Evolutionary conservation across 2,888 invertebrate species (phyloP), one percentile per base, ranked within the genome.

Genomic region (Allophyes oxyacanthae): DNA sequence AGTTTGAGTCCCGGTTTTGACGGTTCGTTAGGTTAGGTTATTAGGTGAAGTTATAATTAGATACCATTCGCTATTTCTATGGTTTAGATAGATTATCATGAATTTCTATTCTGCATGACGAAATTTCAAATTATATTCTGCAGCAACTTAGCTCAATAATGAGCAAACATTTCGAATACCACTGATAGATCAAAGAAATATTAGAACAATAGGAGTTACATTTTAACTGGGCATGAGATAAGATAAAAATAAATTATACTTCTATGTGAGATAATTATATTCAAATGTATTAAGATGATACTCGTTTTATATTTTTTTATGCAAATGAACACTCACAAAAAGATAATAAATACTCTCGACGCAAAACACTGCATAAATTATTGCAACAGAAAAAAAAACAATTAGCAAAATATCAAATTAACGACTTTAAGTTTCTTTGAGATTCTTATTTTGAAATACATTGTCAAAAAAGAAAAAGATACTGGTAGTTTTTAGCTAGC

Each of bases 301-400:
- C 41, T 37, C 14, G 11, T 34, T 25, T 44, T 46, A 63, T 42
- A 30, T 49, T 36, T 13, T 33, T 25, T 25, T 34, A 64, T 58
- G 59, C 45, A 58, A 64, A 63, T 58, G 1, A 10, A 8, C n/a
- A 25, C 28, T 7, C 11, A 33, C 32, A 42, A 57, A 64, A 36
- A 50, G 1, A 9, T 45, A 44, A 60, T 44, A 26, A 48, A 53
- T 42, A 11, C 10, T 66, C 30, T 55, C 15, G 8, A 34, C 26
- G 0, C 28, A 45, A 49, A 66, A 34, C n/a, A 33, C 28, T 28
- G 2, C 11, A 13, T 20, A 20, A 43, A 28, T 46, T 8, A 3
- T 42, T 46, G 14, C 34, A 0, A 38, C n/a, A 13, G 46, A 41
- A 54, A 44, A 28, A 28, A 28, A 57, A 43, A 36, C 15, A 58